These are phyloP conservation scores for Dolichallabes microphthalmus DNA, from an alignment of 2,113 vertebrate genomes.

Conservation along the genomic window DNA sequence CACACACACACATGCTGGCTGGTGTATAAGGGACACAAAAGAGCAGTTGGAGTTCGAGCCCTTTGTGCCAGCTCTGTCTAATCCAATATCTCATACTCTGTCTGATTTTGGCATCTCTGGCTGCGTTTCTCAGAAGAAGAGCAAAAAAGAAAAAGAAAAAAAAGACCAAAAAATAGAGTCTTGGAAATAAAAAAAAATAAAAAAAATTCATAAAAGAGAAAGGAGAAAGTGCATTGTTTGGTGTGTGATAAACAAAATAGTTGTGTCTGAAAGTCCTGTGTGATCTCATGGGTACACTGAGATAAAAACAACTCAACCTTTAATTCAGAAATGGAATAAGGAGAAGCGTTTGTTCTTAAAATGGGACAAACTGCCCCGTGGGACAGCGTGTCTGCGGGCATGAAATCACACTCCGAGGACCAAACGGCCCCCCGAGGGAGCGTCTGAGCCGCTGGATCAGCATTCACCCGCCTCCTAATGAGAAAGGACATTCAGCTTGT, in stretches of 20 bases:
- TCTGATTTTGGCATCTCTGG: slow-evolving; percentile 18
- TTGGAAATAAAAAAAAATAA: neutral
- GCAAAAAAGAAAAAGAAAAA: neutral
- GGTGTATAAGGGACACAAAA: slow-evolving; percentile 28
- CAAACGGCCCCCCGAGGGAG: slow-evolving; percentile 37
- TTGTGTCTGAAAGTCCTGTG: slow-evolving; percentile 5
- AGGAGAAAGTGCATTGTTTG: neutral
- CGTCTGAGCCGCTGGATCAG: slow-evolving; percentile 35
- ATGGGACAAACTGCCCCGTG: slow-evolving; percentile 49
- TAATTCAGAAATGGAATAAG: slow-evolving; percentile 42
- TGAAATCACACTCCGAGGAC: slow-evolving; percentile 44
- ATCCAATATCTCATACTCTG: slow-evolving; percentile 42
- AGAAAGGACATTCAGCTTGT: slow-evolving; percentile 34
- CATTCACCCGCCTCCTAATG: slow-evolving; percentile 47
- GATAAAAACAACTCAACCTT: slow-evolving; percentile 29
- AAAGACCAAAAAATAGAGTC: neutral
- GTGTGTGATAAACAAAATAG: neutral
- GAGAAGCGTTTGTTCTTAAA: slow-evolving; percentile 36
- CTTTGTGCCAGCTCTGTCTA: slow-evolving; percentile 34
- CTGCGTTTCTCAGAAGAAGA: slow-evolving; percentile 8
- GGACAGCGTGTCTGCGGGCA: slow-evolving; percentile 30
- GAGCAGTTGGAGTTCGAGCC: slow-evolving; percentile 37
- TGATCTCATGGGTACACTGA: slow-evolving; percentile 23
- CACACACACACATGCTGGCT: slow-evolving; percentile 16
- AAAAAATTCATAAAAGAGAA: neutral